These are phyloP conservation scores for Helleia helle DNA, from an alignment of 2,888 invertebrate species.

Conservation along the genomic window DNA sequence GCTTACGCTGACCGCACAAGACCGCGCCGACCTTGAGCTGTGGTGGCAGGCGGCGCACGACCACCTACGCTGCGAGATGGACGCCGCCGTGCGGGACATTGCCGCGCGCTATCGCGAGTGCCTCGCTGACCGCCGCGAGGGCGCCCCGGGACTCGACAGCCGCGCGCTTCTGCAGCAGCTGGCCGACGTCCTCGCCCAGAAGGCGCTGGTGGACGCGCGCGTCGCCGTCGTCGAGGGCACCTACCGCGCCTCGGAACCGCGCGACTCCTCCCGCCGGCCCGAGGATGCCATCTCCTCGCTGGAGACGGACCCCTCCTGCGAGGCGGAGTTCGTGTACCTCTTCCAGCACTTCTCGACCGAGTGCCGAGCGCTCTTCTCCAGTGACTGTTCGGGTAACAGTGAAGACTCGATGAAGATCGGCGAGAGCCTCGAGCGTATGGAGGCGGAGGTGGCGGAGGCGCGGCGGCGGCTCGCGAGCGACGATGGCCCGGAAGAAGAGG, in stretches of 20 bases:
- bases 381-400: constrained; percentile 72
- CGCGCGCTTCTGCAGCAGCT: constrained; percentile 71
- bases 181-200: constrained; percentile 82
- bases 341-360: constrained; percentile 77
- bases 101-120: constrained; percentile 79
- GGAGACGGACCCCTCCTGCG: constrained; percentile 73
- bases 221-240: constrained; percentile 79
- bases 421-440: constrained; percentile 67
- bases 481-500: constrained; percentile 17
- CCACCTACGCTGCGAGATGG: constrained; percentile 81
- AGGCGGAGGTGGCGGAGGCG: constrained; percentile 58
- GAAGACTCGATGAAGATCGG: constrained; percentile 72
- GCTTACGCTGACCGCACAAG: constrained; percentile 78
- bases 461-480: constrained; percentile 41
- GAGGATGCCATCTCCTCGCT: constrained; percentile 58
- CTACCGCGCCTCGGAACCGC: constrained; percentile 44
- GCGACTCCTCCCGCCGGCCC: constrained; percentile 34
- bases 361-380: constrained; percentile 74
- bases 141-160: constrained; percentile 34
- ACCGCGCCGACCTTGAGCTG: constrained; percentile 80
- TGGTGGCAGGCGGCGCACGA: constrained; percentile 85
- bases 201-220: constrained; percentile 83
- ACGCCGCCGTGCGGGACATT: constrained; percentile 79
- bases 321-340: constrained; percentile 79
- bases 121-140: constrained; percentile 51